These are phyloP conservation scores for Nyctalus aviator DNA, from an alignment of 2,797 vertebrate genomes.

Conservation along the genomic window DNA sequence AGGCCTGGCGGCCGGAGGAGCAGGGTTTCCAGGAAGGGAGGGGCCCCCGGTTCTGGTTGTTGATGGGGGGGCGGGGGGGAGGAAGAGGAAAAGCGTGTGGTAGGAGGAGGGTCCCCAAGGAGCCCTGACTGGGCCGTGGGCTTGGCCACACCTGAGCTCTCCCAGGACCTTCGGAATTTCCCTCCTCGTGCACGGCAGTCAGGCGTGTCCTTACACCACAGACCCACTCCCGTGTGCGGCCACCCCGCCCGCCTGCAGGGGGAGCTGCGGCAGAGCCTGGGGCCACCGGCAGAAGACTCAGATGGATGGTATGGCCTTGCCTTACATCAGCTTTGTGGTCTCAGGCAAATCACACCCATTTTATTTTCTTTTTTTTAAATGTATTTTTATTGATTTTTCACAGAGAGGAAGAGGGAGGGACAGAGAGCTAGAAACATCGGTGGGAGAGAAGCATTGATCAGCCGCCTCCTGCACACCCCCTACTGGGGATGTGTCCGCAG, in stretches of 20 bases:
- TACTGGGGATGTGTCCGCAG: no score
- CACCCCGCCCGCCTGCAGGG: neutral
- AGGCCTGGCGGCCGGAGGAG: neutral
- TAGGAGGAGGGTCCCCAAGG: neutral
- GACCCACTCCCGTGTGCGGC: neutral
- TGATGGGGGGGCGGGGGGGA: neutral
- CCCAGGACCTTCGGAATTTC: conserved; percentile 41
- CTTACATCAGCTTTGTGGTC: neutral
- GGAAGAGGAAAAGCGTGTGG: conserved; percentile 58
- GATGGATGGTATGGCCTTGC: neutral
- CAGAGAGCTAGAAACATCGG: no score
- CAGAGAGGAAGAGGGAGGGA: no score
- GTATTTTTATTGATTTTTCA: no score
- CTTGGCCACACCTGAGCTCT: conserved; percentile 28
- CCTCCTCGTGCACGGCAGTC: neutral
- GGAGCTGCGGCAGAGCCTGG: neutral
- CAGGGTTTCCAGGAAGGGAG: conserved; percentile 68
- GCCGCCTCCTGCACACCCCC: no score
- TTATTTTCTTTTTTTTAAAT: neutral
- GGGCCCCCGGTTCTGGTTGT: neutral
- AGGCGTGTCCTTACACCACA: neutral
- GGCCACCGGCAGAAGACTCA: neutral
- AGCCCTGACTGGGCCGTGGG: neutral
- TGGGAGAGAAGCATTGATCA: no score
- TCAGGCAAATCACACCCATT: neutral